phyloP scores from a whole-genome alignment of 2,113 vertebrate species.

The Morone chrysops region DNA sequence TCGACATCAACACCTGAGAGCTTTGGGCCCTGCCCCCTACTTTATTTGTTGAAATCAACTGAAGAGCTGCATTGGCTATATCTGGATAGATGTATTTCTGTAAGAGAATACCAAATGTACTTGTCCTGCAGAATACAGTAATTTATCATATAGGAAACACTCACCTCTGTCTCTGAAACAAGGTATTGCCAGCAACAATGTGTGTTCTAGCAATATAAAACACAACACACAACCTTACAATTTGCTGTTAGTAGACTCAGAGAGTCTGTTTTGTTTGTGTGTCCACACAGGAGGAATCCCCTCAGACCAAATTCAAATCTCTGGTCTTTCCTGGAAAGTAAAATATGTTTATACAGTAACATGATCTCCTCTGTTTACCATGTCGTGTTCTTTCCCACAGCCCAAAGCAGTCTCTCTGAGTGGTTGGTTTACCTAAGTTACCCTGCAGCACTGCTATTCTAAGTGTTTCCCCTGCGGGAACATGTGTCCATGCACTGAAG shows the following conservation, averaged over 20 bases:
- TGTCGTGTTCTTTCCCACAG: constrained; percentile 13
- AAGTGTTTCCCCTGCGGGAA: constrained; percentile 43
- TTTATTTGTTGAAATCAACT: constrained; percentile 47
- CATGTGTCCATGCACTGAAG: constrained; percentile 51
- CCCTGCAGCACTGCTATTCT: constrained; percentile 27
- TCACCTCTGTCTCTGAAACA: background rate
- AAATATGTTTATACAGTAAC: constrained; percentile 24
- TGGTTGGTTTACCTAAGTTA: constrained; percentile 33
- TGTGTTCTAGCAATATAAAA: background rate
- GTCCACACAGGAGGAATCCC: background rate
- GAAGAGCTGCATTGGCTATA: constrained; percentile 13
- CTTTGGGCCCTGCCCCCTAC: constrained; percentile 22
- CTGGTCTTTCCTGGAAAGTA: constrained; percentile 18
- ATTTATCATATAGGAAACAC: background rate
- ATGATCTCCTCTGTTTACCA: constrained; percentile 8
- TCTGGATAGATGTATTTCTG: constrained; percentile 7
- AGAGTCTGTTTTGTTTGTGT: background rate
- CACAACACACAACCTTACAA: background rate
- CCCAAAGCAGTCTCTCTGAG: constrained; percentile 21
- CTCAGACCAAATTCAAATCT: constrained; percentile 18
- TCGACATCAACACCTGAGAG: constrained; percentile 48
- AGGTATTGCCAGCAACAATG: background rate
- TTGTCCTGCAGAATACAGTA: constrained; percentile 17
- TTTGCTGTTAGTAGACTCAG: constrained; percentile 5
- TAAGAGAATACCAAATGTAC: constrained; percentile 23